Evolutionary conservation across 2,797 vertebrate genomes (phyloP).

Genomic region (Semotilus atromaculatus): DNA sequence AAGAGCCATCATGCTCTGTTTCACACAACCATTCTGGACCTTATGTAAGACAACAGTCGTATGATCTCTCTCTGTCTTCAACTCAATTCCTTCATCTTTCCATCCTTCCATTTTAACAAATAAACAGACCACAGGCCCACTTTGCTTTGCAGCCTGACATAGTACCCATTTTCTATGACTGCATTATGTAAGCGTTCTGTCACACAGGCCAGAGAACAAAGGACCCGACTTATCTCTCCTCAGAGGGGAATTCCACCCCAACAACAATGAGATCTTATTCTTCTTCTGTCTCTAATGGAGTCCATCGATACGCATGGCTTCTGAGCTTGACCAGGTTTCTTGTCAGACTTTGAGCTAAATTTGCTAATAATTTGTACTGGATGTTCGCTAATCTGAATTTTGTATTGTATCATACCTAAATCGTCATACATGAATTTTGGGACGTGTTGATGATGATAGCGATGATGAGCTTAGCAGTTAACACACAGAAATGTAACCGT

Average conservation of each 20-base stretch:
- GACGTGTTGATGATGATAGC: background rate
- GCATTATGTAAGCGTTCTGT: conserved; percentile 46
- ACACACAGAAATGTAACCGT: background rate
- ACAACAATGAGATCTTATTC: conserved; percentile 43
- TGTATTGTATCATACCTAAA: background rate
- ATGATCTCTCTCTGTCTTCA: conserved; percentile 45
- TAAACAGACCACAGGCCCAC: conserved; percentile 60
- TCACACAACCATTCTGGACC: conserved; percentile 24
- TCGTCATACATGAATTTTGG: too few species aligned
- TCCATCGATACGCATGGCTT: background rate
- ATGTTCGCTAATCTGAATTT: background rate
- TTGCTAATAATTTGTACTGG: background rate
- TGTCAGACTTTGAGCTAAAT: background rate
- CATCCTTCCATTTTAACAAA: conserved; percentile 56
- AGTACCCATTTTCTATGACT: conserved; percentile 53
- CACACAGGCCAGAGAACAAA: conserved; percentile 50
- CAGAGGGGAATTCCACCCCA: conserved; percentile 46
- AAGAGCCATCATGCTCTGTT: conserved; percentile 13
- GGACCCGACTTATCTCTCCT: conserved; percentile 38
- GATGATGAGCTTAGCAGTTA: background rate
- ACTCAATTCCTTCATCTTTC: conserved; percentile 45
- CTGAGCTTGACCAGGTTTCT: background rate
- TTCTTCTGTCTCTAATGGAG: conserved; percentile 32
- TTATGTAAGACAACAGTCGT: conserved; percentile 34
- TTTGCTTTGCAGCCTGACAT: conserved; percentile 44